phyloP scores from a whole-genome alignment of 2,113 vertebrate genomes.

The Macrotus californicus region DNA sequence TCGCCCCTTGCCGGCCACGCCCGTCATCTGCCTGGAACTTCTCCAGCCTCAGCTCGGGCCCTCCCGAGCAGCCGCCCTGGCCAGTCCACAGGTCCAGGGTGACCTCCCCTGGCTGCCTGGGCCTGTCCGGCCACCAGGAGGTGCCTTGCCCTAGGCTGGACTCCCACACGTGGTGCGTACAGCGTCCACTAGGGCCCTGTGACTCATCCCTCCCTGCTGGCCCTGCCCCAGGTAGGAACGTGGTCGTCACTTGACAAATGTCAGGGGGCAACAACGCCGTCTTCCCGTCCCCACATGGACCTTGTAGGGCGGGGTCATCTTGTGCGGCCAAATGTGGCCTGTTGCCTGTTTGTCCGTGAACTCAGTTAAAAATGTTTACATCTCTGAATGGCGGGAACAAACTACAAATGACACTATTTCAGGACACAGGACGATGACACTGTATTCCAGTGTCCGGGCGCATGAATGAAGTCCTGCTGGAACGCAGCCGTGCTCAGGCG shows the following conservation, averaged over 20 bases:
- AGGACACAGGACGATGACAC: accelerated
- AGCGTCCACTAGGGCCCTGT: accelerated
- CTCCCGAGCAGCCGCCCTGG: accelerated
- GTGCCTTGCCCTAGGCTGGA: accelerated
- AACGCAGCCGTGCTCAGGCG: accelerated
- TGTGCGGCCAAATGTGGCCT: accelerated
- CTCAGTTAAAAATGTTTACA: background rate
- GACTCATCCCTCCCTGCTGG: accelerated
- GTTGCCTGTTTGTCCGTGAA: background rate
- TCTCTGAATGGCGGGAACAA: background rate
- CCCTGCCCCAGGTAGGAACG: accelerated
- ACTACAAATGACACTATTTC: background rate
- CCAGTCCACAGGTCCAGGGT: accelerated
- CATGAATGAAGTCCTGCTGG: accelerated
- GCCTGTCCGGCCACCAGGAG: no score
- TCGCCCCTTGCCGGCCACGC: accelerated
- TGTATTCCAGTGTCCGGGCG: background rate
- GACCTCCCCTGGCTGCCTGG: background rate
- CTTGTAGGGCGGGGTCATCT: accelerated
- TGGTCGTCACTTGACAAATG: accelerated
- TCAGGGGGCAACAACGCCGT: accelerated
- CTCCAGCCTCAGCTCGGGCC: accelerated
- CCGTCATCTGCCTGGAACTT: accelerated
- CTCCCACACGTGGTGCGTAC: accelerated
- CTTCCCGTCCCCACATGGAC: accelerated